Evolutionary conservation across 2,113 vertebrate species (phyloP).

Genomic region (human): GRCh38 chr14:104508001-104508500

Average conservation of each 20-base stretch:
- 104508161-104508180: accelerated
- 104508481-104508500: not conserved
- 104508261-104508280: accelerated
- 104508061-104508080: not conserved
- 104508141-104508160: accelerated
- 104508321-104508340: accelerated
- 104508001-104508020: not conserved
- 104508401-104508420: accelerated
- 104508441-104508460: accelerated
- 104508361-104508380: accelerated
- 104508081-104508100: not conserved
- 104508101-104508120: not conserved
- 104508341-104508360: accelerated
- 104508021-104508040: not conserved
- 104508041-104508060: accelerated
- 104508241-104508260: accelerated
- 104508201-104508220: accelerated
- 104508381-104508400: accelerated
- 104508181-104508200: accelerated
- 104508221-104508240: accelerated
- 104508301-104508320: not conserved
- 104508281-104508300: accelerated
- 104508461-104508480: accelerated
- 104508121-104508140: accelerated
- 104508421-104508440: accelerated